These are phyloP conservation scores for Polyommatus icarus DNA, from an alignment of 2,888 invertebrate genomes.

Conservation along the genomic window DNA sequence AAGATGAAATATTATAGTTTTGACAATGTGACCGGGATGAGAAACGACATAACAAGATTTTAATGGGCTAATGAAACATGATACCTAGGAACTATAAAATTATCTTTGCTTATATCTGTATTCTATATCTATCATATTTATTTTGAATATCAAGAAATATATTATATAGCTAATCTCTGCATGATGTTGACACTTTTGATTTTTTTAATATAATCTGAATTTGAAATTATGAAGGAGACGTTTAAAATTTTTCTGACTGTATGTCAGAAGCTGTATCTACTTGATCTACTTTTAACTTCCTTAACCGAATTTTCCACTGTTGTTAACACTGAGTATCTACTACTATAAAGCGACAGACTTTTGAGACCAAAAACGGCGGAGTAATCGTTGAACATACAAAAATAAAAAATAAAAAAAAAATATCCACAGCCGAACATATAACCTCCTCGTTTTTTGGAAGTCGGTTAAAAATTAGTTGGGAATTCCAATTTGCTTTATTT, in stretches of 20 bases:
- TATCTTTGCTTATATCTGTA: not conserved
- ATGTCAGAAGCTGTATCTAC: not conserved
- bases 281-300: not conserved
- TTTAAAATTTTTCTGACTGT: not conserved
- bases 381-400: too few relatives aligned
- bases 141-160: not conserved
- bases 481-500: slow-evolving; percentile 25
- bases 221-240: not conserved
- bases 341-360: not conserved
- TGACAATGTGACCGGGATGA: not conserved
- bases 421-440: too few relatives aligned
- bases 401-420: too few relatives aligned
- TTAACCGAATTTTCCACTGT: not conserved
- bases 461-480: too few relatives aligned
- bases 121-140: not conserved
- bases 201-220: too few relatives aligned
- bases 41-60: slow-evolving; percentile 15
- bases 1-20: not conserved
- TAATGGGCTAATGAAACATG: not conserved
- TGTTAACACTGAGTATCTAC: not conserved
- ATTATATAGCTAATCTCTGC: not conserved
- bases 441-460: too few relatives aligned
- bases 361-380: slow-evolving; percentile 11
- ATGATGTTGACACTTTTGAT: not conserved
- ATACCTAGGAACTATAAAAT: not conserved